These are phyloP conservation scores for Anagyrus pseudococci DNA, from an alignment of 2,888 invertebrate species.

Conservation along the genomic window DNA sequence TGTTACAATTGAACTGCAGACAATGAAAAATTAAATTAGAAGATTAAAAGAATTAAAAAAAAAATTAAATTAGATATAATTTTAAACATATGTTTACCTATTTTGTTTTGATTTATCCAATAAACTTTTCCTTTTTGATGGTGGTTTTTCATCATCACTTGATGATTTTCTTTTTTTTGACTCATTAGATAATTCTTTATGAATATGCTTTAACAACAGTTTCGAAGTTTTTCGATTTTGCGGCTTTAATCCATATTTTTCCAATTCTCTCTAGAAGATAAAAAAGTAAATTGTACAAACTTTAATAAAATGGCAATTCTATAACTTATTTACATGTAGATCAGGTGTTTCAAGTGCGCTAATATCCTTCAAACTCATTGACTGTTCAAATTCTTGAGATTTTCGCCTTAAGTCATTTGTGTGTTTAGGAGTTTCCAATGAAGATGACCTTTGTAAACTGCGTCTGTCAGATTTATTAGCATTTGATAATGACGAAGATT, in stretches of 20 bases:
- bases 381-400: not conserved
- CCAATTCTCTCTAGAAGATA: constrained; percentile 62
- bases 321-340: constrained; percentile 62
- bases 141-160: constrained; percentile 38
- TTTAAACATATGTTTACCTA: not conserved
- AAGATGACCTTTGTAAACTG: constrained; percentile 11
- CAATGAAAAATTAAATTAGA: not conserved
- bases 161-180: constrained; percentile 24
- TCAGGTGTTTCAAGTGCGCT: constrained; percentile 64
- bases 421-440: constrained; percentile 23
- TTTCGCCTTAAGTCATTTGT: constrained; percentile 10
- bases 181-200: constrained; percentile 55
- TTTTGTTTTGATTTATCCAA: constrained; percentile 2
- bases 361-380: constrained; percentile 52
- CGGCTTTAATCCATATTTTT: constrained; percentile 65
- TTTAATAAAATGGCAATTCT: constrained; percentile 3
- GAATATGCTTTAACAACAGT: constrained; percentile 65
- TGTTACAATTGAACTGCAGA: constrained; percentile 24
- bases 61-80: constrained; percentile 1
- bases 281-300: constrained; percentile 15
- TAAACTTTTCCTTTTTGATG: constrained; percentile 39
- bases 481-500: constrained; percentile 45
- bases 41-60: no score
- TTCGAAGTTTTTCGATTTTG: constrained; percentile 65
- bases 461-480: constrained; percentile 10